phyloP scores from a whole-genome alignment of 1,140 invertebrate genomes.

The Drosophila bocki region DNA sequence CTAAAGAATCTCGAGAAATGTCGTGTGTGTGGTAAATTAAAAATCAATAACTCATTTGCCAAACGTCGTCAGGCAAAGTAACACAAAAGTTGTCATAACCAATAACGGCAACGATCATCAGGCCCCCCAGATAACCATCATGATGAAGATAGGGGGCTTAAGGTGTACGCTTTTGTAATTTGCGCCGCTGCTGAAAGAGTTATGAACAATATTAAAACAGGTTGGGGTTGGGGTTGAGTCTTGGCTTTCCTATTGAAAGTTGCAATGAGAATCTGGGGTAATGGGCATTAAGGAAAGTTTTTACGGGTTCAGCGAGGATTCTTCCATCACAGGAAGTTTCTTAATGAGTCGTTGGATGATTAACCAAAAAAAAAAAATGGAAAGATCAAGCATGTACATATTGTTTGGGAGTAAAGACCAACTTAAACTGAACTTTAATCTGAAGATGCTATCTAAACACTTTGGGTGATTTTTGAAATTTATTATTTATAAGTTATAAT shows the following conservation, averaged over 20 bases:
- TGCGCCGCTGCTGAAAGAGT: slow-evolving; percentile 45
- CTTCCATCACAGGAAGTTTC: slow-evolving; percentile 24
- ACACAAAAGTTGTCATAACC: slow-evolving; percentile 77
- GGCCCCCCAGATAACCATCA: slow-evolving; percentile 38
- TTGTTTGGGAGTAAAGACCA: no score
- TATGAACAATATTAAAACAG: slow-evolving; percentile 30
- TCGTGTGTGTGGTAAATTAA: slow-evolving; percentile 72
- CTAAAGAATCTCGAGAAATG: slow-evolving; percentile 47
- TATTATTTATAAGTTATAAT: neutral
- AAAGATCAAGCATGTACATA: neutral
- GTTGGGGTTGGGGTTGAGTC: slow-evolving; percentile 7
- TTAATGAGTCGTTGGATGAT: slow-evolving; percentile 29
- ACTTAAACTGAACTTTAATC: neutral
- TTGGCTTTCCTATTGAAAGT: slow-evolving; percentile 20
- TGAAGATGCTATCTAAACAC: no score
- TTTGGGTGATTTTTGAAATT: no score
- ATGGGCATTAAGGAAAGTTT: slow-evolving; percentile 50
- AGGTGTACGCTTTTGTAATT: slow-evolving; percentile 74
- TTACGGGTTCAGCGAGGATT: slow-evolving; percentile 13
- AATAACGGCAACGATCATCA: slow-evolving; percentile 63
- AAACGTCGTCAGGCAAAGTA: slow-evolving; percentile 68
- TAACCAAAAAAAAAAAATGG: slow-evolving; percentile 1
- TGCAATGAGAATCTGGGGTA: slow-evolving; percentile 32
- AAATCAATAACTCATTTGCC: slow-evolving; percentile 81
- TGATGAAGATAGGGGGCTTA: slow-evolving; percentile 50